Evolutionary conservation across 2,888 invertebrate genomes (phyloP).

Genomic region (Dione juno): DNA sequence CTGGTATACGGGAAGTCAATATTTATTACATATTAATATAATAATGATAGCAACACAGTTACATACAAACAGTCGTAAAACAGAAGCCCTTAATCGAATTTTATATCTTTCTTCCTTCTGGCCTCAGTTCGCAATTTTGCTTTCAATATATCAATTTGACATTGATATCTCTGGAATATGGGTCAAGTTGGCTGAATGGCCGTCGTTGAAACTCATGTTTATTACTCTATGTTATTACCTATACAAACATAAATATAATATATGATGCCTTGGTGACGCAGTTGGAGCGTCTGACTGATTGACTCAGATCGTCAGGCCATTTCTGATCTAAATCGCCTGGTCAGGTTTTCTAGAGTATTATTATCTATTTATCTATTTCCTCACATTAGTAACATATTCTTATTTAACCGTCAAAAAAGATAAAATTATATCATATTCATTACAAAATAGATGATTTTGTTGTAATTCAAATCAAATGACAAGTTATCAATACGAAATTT

Average conservation of each 20-base stretch:
- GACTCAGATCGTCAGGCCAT: too few species aligned
- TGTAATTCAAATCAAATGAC: too few species aligned
- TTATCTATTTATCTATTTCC: too few species aligned
- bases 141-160: slow-evolving; percentile 46
- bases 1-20: too few species aligned
- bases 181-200: slow-evolving; percentile 33
- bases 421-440: too few species aligned
- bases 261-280: not conserved
- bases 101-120: slow-evolving; percentile 42
- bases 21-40: not conserved
- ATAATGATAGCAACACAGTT: not conserved
- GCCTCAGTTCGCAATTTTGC: slow-evolving; percentile 43
- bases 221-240: slow-evolving; percentile 7
- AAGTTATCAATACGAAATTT: too few species aligned
- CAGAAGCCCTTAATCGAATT: slow-evolving; percentile 38
- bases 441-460: too few species aligned
- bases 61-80: slow-evolving; percentile 24
- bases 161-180: slow-evolving; percentile 44
- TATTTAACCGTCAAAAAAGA: not conserved
- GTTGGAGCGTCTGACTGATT: too few species aligned
- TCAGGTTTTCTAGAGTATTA: too few species aligned
- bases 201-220: slow-evolving; percentile 18
- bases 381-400: too few species aligned
- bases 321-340: too few species aligned
- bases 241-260: not conserved